Evolutionary conservation across 2,797 vertebrate species (phyloP).

Genomic region (Arremon aurantiirostris): DNA sequence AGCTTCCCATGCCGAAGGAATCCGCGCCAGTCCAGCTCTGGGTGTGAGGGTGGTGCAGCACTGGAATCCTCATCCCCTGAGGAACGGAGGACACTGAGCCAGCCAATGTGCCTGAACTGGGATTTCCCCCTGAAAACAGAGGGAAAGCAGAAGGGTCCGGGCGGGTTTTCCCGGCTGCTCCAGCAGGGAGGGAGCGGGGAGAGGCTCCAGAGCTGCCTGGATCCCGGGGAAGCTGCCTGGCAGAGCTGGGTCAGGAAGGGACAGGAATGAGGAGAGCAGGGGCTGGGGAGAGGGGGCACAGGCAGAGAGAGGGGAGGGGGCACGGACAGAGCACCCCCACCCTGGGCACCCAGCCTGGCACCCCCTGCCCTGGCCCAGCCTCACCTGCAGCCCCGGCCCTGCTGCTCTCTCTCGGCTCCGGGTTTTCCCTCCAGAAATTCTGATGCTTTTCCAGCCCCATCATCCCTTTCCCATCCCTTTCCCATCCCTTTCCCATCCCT

Average conservation of each 20-base stretch:
- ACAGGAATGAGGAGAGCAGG: not conserved
- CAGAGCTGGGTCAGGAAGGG: constrained; percentile 38
- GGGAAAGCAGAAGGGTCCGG: fast-evolving
- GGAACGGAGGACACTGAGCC: not conserved
- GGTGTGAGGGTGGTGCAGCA: fast-evolving
- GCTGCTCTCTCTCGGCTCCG: fast-evolving
- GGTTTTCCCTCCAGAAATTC: no score
- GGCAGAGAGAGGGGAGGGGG: not conserved
- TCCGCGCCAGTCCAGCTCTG: fast-evolving
- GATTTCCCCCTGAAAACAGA: fast-evolving
- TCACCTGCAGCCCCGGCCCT: not conserved
- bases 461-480: no score
- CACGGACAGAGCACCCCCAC: not conserved
- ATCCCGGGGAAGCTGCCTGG: not conserved
- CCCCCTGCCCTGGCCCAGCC: not conserved
- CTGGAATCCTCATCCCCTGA: fast-evolving
- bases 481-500: not conserved
- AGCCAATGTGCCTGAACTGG: no score
- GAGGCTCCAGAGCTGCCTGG: no score
- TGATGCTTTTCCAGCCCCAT: fast-evolving
- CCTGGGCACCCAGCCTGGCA: fast-evolving
- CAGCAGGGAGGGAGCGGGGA: no score
- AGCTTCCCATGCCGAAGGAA: fast-evolving
- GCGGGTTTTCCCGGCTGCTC: not conserved
- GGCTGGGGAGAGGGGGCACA: not conserved